phyloP scores from a whole-genome alignment of 2,797 vertebrate genomes.

The Platyrinchus mystaceus region DNA sequence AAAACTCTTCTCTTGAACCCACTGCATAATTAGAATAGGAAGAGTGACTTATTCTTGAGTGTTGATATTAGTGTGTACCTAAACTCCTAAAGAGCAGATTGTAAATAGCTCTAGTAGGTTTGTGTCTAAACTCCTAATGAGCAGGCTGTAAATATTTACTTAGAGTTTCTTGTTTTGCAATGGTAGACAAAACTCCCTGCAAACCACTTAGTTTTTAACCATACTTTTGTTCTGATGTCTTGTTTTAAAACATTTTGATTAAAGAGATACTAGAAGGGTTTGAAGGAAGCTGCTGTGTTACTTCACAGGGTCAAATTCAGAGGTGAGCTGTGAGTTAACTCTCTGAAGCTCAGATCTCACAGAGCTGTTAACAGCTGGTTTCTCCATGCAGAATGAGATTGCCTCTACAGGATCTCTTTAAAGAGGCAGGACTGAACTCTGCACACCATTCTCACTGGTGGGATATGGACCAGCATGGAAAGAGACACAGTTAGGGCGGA shows the following conservation, averaged over 20 bases:
- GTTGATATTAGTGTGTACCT: not conserved
- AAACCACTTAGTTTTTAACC: not conserved
- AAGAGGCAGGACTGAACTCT: not conserved
- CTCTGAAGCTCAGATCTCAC: not conserved
- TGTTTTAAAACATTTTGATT: not conserved
- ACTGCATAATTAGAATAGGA: slow-evolving; percentile 8
- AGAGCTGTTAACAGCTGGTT: not conserved
- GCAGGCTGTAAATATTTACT: slow-evolving; percentile 23
- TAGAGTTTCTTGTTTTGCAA: slow-evolving; percentile 13
- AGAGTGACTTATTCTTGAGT: slow-evolving; percentile 18
- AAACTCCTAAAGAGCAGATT: not conserved
- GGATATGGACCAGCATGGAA: fast-evolving
- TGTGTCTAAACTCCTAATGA: slow-evolving; percentile 19
- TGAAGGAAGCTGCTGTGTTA: not conserved
- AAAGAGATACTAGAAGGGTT: not conserved
- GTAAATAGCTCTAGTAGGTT: slow-evolving; percentile 16
- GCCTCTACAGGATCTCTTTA: not conserved
- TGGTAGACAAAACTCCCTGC: not conserved
- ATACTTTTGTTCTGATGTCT: not conserved
- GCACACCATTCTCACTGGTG: fast-evolving
- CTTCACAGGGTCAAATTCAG: not conserved
- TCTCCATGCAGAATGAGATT: not conserved
- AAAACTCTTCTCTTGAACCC: not conserved
- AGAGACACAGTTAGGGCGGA: not conserved
- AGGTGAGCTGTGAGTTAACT: not conserved